Evolutionary conservation across 2,113 vertebrate genomes (phyloP).

Genomic region (Esox niger): DNA sequence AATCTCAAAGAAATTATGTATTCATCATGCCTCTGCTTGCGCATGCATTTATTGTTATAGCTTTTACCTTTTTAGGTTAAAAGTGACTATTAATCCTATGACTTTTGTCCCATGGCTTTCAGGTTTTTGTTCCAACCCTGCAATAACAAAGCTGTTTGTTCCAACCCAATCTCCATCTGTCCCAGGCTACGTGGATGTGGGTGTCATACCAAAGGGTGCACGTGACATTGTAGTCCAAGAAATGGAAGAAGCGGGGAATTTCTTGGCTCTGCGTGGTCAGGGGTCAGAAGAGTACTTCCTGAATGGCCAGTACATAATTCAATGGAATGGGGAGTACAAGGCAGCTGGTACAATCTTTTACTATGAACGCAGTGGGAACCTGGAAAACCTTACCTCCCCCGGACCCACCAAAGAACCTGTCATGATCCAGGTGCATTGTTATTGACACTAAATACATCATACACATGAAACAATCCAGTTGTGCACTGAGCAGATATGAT

Average conservation of each 20-base stretch:
- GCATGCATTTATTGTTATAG: background rate
- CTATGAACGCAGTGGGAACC: conserved; percentile 87
- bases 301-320: conserved; percentile 95
- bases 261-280: conserved; percentile 84
- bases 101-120: too few relatives aligned
- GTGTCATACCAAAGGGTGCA: conserved; percentile 90
- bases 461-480: background rate
- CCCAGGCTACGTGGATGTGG: conserved; percentile 90
- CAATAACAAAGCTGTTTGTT: background rate
- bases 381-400: conserved; percentile 90
- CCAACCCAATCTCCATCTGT: conserved; percentile 24
- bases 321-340: conserved; percentile 96
- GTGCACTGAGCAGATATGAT: too few relatives aligned
- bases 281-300: conserved; percentile 87
- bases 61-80: too few relatives aligned
- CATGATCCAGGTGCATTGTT: conserved; percentile 97
- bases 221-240: conserved; percentile 90
- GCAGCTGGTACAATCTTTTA: conserved; percentile 86
- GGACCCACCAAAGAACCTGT: conserved; percentile 89
- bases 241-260: conserved; percentile 88
- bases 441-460: conserved; percentile 16
- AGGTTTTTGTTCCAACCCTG: background rate
- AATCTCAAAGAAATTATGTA: conserved; percentile 36
- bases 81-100: background rate
- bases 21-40: background rate